Evolutionary conservation across 2,797 vertebrate genomes (phyloP), one percentile per base, ranked within the genome.

Genomic region (Macropodus opercularis): DNA sequence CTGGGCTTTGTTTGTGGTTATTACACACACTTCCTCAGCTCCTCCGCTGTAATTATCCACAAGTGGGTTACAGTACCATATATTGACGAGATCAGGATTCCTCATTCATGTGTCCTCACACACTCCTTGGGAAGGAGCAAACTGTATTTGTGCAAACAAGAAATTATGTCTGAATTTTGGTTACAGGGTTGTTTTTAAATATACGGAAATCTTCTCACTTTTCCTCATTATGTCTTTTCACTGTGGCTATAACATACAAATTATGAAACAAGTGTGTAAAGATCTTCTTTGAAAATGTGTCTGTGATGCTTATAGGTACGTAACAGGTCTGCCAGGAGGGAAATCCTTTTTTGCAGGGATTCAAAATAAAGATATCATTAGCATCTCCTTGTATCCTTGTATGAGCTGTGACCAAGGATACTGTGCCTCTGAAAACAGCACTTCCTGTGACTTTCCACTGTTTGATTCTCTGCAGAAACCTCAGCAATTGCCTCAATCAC

Each of bases 391-490:
- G 76, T 83, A 69, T 77, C 79, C 77, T 88, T 81, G 76, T 83
- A 69, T 77, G 69, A 81, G 69, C 65, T 47, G 69, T 84, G 86
- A 88, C 88, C 75, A 83, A 72, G 75, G 82, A 75, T 87, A 80
- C 78, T 63, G 63, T 63, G 68, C 75, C 78, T 79, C 58, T 84
- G 62, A 86, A 79, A 80, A 85, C 85, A 88, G 82, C 72, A 86
- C 86, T 87, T 91, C 81, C 87, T 82, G 77, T 88, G 84, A 89
- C 90, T 89, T 90, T 90, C 85, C 73, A 46, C 61, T 68, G 76
- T 90, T 90, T 89, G 86, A 92, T 90, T 90, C 75, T 80, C 78
- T 79, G 86, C 87, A 86, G 85, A 92, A 92, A 92, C 92, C 92
- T 92, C 92, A 91, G 85, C 83, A 79, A 91, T 91, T 76, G 77